Base-by-base conservation (phyloP, 2,888 invertebrate genomes). In the Polydrusus pterygomalis region DNA sequence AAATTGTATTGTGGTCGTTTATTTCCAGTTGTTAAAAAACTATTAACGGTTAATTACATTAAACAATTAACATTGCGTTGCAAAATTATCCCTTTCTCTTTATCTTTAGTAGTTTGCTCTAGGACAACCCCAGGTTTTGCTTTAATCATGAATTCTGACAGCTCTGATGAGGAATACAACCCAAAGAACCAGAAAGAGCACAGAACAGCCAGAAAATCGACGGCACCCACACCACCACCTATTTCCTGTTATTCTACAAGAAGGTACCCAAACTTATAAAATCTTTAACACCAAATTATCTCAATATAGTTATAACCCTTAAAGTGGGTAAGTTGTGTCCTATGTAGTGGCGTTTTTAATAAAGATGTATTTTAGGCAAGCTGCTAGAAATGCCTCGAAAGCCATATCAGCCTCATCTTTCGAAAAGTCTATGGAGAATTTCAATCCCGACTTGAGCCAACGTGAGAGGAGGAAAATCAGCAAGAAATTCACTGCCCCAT, bases 401-500 rank as follows among this genome's bases (percentile, higher is more conserved):
- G 78, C 80, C 5, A 74, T 81, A 40, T 70, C 78, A 63, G 80
- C 80, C 7, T 77, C 75, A 54, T 70, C 77, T 25, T 79, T 79
- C 69, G 85, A 84, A 7, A 79, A 80, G 56, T 85, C 84, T 45
- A 81, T 85, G 79, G 84, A 91, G 79, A 91, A 93, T 84, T 94
- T 94, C 83, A 93, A 95, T 86, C 95, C 95, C 0, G 95, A 95
- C 85, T 92, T 91, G 77, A 95, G 95, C 78, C 91, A 91, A 56
- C 89, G 95, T 60, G 94, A 96, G 88, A 91, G 93, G 83, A 90
- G 95, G 62, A 95, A 96, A 87, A 87, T 95, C 80, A 91, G 92
- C 81, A 90, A 95, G 54, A 93, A 93, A 87, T 87, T 91, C 17
- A 89, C 89, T 81, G 88, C 88, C 47, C 88, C 88, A 43, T 47